phyloP scores from a whole-genome alignment of 2,888 invertebrate species.

The Emmelina monodactyla region DNA sequence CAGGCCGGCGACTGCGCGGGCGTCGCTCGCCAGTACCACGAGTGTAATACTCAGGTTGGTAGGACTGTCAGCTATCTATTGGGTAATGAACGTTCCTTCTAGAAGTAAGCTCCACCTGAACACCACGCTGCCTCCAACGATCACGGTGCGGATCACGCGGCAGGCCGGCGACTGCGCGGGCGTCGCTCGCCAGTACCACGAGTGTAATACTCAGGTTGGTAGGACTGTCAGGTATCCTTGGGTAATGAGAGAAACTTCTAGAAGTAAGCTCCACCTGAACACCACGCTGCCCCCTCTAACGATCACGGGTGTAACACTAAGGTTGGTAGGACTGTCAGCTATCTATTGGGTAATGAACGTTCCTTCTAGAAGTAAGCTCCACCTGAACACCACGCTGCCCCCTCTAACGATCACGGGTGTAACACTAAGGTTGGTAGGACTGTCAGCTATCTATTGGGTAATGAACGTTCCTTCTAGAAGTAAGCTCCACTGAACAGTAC shows the following conservation, averaged over 20 bases:
- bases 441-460: too few species aligned
- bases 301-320: conserved; percentile 72
- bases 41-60: conserved; percentile 84
- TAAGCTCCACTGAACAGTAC: too few species aligned
- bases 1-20: conserved; percentile 69
- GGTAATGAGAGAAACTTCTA: too few species aligned
- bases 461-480: too few species aligned
- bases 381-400: conserved; percentile 19
- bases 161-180: conserved; percentile 69
- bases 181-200: conserved; percentile 76
- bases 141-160: conserved; percentile 34
- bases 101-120: too few species aligned
- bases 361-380: too few species aligned
- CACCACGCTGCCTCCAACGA: conserved; percentile 24
- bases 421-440: conserved; percentile 29
- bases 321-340: too few species aligned
- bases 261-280: too few species aligned
- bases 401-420: conserved; percentile 32
- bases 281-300: conserved; percentile 25
- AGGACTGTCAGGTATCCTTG: too few species aligned
- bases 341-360: too few species aligned
- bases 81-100: too few species aligned
- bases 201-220: conserved; percentile 84
- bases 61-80: too few species aligned
- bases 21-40: conserved; percentile 76